Evolutionary conservation across 1,140 invertebrate species (phyloP).

Genomic region (Diorhabda sublineata): DNA sequence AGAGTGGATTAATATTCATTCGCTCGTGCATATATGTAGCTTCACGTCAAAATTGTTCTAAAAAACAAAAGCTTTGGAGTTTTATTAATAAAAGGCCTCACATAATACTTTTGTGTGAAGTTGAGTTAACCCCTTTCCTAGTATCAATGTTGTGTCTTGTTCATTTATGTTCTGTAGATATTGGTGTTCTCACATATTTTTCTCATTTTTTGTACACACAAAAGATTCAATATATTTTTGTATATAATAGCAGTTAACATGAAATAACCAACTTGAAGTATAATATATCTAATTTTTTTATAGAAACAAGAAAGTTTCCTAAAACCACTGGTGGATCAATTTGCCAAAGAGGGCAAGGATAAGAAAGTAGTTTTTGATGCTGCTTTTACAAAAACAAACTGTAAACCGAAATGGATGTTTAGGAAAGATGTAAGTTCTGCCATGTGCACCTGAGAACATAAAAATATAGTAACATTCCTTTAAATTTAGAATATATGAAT

Average conservation of each 20-base stretch:
- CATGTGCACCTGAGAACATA: neutral
- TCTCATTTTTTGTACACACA: slow-evolving; percentile 25
- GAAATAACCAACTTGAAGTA: neutral
- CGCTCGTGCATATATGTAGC: too few relatives aligned
- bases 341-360: slow-evolving; percentile 95
- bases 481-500: too few relatives aligned
- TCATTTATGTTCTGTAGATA: slow-evolving; percentile 24
- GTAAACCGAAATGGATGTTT: slow-evolving; percentile 89
- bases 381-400: slow-evolving; percentile 85
- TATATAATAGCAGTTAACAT: slow-evolving; percentile 13
- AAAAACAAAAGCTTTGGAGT: too few relatives aligned
- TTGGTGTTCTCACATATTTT: slow-evolving; percentile 32
- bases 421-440: slow-evolving; percentile 79
- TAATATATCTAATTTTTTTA: slow-evolving; percentile 42
- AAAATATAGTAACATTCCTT: neutral
- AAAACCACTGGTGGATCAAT: slow-evolving; percentile 89
- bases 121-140: neutral
- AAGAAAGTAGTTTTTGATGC: slow-evolving; percentile 89
- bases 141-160: neutral
- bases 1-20: too few relatives aligned
- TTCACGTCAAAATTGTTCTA: too few relatives aligned
- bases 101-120: too few relatives aligned
- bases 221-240: slow-evolving; percentile 29
- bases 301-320: slow-evolving; percentile 95
- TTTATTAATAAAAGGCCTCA: too few relatives aligned